phyloP scores from a whole-genome alignment of 1,140 invertebrate genomes.

The Drosophila serrata region DNA sequence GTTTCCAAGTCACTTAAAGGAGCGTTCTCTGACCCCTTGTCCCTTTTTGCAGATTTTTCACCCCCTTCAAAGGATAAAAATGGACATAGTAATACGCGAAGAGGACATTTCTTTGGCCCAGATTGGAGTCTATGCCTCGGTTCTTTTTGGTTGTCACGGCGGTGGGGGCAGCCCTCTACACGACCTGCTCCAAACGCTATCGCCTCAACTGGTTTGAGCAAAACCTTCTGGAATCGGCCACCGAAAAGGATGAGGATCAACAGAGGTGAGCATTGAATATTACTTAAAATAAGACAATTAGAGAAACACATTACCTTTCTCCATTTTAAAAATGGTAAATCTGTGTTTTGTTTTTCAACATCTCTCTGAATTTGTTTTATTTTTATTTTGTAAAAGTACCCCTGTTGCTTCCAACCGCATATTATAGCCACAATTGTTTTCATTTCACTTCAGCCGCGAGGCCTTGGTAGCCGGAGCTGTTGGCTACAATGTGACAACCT shows the following conservation, averaged over 20 bases:
- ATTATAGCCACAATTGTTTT: constrained; percentile 11
- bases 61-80: constrained; percentile 21
- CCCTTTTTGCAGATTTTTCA: neutral
- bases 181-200: constrained; percentile 86
- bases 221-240: constrained; percentile 86
- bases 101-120: constrained; percentile 82
- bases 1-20: constrained; percentile 7
- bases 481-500: constrained; percentile 84
- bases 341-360: neutral
- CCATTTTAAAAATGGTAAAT: neutral
- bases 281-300: too few relatives aligned
- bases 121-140: constrained; percentile 79
- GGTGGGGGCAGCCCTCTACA: constrained; percentile 85
- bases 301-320: neutral
- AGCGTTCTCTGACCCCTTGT: neutral
- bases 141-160: constrained; percentile 84
- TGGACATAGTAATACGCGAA: constrained; percentile 83
- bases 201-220: constrained; percentile 87
- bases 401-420: neutral
- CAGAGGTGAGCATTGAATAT: constrained; percentile 65
- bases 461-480: constrained; percentile 82
- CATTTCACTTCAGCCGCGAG: constrained; percentile 77
- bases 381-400: neutral
- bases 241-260: constrained; percentile 79
- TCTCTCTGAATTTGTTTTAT: neutral